phyloP scores from a whole-genome alignment of 2,113 vertebrate species.

The Notechis scutatus region DNA sequence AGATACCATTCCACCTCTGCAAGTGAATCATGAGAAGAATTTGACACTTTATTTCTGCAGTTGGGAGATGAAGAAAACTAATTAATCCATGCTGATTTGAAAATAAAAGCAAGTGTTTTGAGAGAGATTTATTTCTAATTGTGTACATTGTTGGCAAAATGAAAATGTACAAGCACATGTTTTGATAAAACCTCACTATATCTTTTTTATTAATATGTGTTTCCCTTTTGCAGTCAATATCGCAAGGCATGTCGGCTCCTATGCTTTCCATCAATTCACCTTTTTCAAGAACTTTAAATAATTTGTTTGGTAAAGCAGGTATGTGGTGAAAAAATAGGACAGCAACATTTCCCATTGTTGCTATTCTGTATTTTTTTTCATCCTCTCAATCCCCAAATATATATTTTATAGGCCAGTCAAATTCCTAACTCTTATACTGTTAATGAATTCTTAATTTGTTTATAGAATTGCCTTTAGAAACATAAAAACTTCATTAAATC shows the following conservation, averaged over 20 bases:
- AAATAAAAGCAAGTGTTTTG: background rate
- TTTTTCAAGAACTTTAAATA: slow-evolving; percentile 73
- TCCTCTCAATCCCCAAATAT: background rate
- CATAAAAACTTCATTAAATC: background rate
- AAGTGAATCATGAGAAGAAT: background rate
- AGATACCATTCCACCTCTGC: background rate
- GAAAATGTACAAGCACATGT: background rate
- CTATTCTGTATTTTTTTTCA: background rate
- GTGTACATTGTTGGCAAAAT: background rate
- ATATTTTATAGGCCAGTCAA: background rate
- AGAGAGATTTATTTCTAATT: background rate
- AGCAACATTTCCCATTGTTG: background rate
- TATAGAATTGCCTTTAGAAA: background rate
- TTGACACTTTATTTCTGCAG: background rate
- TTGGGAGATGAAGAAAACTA: background rate
- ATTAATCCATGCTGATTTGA: background rate
- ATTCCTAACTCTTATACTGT: background rate
- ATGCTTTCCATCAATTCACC: slow-evolving; percentile 75
- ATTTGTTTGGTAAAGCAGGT: slow-evolving; percentile 76
- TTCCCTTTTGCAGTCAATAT: slow-evolving; percentile 65
- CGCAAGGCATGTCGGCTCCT: slow-evolving; percentile 66
- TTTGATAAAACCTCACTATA: background rate
- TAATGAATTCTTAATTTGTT: background rate
- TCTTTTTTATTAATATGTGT: background rate
- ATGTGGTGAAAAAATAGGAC: slow-evolving; percentile 22